Percentiles rank a stretch among this genome's conserved stretches.
phyloP scores from a whole-genome alignment of 2,797 vertebrate genomes.

The Poecilia velifera region DNA sequence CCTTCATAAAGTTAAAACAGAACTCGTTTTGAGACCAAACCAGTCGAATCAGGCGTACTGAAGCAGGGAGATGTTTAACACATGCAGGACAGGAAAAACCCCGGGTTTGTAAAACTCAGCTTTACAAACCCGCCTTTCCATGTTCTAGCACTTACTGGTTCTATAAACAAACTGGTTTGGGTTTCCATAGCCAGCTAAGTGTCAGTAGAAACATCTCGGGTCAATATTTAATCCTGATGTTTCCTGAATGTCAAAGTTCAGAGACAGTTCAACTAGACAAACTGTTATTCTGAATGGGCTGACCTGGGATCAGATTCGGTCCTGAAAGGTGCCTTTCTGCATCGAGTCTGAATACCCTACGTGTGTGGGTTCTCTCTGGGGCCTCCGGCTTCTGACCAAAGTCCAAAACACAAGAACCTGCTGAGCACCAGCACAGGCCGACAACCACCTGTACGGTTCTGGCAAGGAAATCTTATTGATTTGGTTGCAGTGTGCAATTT shows the following conservation, averaged over 20 bases:
- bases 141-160: neutral
- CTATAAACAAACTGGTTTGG: neutral
- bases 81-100: neutral
- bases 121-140: neutral
- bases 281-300: neutral
- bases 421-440: neutral
- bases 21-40: neutral
- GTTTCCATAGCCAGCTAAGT: neutral
- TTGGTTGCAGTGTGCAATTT: slow-evolving; percentile 5
- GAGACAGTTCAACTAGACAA: neutral
- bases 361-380: neutral
- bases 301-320: neutral
- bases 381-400: neutral
- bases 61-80: neutral
- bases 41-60: neutral
- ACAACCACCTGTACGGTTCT: too few species aligned
- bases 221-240: neutral
- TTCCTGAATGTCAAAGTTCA: neutral
- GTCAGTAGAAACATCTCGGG: neutral
- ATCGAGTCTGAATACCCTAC: neutral
- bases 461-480: neutral
- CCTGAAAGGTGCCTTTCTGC: neutral
- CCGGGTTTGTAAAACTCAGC: neutral
- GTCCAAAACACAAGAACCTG: neutral
- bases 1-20: neutral